Base-by-base conservation (phyloP, 2,888 invertebrate species). In the Molorchus minor region DNA sequence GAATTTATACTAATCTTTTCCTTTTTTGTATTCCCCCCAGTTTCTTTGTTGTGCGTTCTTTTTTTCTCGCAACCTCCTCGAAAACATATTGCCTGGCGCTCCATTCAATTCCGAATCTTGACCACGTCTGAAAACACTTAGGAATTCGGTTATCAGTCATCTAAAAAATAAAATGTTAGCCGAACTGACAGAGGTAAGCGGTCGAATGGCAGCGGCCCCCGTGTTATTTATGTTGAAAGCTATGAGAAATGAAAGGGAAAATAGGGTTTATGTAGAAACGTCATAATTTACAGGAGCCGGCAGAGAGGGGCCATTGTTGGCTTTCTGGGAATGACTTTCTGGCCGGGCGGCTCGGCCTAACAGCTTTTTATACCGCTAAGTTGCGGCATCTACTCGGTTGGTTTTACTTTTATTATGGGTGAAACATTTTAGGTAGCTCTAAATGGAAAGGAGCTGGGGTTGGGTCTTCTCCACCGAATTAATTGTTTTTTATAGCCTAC, bases 171-270 rank as follows among this genome's bases (percentile, higher is more conserved):
- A 56, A 61, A 54, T 52, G 46, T 56, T 51, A 21, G 15, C 45
- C 40, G 58, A 60, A 58, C 59, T 56, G 61, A 64, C 62, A 61
- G 56, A 64, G 55, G 64, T 61, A 61, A 44, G 53, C 56, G 46
- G 53, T 46, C 43, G 55, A 51, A 53, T 46, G 57, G 53, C 25
- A 30, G 52, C 29, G n/a, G n/a, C 5, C 12, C 13, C 19, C 30
- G 51, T 55, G 63, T 69, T 71, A 76, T 75, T 75, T 75, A 75
- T 74, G 71, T 69, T 70, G 62, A 69, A 69, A 69, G 70, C 71
- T 70, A 75, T 74, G 76, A 76, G 75, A 76, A 77, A 76, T 77
- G 77, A 76, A 76, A 77, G 73, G 74, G 75, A 76, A 76, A 76
- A 76, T 75, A 73, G 73, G 75, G 73, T 74, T 75, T 75, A 75